Conservation (phyloP, 2,888 invertebrate genomes). For the Hypomecis punctinalis region DNA sequence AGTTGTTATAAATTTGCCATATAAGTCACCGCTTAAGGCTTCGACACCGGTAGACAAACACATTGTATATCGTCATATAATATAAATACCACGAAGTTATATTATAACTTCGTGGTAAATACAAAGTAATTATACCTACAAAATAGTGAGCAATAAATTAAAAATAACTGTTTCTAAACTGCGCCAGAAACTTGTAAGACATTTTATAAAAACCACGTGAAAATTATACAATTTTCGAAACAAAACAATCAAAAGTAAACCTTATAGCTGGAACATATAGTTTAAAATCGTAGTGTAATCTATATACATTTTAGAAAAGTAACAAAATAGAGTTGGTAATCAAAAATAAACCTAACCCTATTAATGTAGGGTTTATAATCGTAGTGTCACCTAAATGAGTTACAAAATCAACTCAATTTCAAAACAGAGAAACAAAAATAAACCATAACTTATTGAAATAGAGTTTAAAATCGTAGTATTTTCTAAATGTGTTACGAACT, state of each 20-base stretch:
- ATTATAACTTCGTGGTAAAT: too few species aligned
- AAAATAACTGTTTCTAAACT: conserved; percentile 5
- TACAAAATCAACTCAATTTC: conserved; percentile 10
- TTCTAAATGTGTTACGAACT: conserved; percentile 22
- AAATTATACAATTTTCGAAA: conserved; percentile 9
- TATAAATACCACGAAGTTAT: too few species aligned
- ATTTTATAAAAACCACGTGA: conserved; percentile 16
- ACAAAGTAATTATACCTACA: too few species aligned
- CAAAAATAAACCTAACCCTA: too few species aligned
- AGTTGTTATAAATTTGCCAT: too few species aligned
- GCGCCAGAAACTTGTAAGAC: conserved; percentile 13
- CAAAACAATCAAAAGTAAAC: not conserved
- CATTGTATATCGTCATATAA: too few species aligned
- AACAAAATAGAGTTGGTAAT: too few species aligned
- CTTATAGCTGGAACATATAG: not conserved
- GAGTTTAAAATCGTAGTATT: not conserved
- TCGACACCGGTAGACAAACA: too few species aligned
- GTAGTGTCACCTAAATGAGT: too few species aligned
- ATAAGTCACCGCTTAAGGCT: too few species aligned
- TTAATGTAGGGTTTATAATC: too few species aligned
- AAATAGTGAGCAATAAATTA: conserved; percentile 15
- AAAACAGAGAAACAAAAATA: not conserved
- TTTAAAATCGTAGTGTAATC: not conserved
- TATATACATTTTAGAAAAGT: not conserved
- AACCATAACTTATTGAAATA: not conserved